A percentile compares a stretch with the other conserved stretches of the same genome.
Conservation (phyloP, 2,113 vertebrate genomes). For the Oryzias javanicus region DNA sequence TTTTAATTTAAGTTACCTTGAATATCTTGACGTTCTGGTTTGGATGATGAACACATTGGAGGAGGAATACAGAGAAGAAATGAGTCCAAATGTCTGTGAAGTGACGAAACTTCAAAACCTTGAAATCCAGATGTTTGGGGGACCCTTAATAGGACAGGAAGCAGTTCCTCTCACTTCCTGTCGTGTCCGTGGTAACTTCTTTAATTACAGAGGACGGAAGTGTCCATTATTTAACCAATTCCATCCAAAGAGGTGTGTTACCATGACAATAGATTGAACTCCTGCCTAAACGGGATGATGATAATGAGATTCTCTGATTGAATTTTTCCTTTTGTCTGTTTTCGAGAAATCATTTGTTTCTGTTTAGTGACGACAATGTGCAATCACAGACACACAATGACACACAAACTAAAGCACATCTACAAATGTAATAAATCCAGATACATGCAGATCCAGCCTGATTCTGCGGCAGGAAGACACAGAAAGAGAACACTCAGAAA, state of each 20-base stretch:
- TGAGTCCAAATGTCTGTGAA: too few relatives aligned
- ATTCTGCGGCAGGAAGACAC: constrained; percentile 31
- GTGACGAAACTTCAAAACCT: too few relatives aligned
- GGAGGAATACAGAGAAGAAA: too few relatives aligned
- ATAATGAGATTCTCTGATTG: constrained; percentile 21
- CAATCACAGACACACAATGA: constrained; percentile 19
- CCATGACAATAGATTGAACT: constrained; percentile 48
- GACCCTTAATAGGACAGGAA: too few relatives aligned
- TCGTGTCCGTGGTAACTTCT: too few relatives aligned
- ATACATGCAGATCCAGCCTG: constrained; percentile 7
- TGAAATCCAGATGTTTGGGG: too few relatives aligned
- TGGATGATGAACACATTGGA: too few relatives aligned
- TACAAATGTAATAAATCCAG: constrained; percentile 2
- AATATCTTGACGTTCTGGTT: too few relatives aligned
- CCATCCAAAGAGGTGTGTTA: not conserved
- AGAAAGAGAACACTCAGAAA: constrained; percentile 11
- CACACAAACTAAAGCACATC: constrained; percentile 4
- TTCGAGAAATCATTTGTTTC: constrained; percentile 17
- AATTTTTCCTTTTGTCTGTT: not conserved
- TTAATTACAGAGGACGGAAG: too few relatives aligned
- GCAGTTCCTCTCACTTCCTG: too few relatives aligned
- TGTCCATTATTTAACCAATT: too few relatives aligned
- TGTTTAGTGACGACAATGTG: constrained; percentile 1
- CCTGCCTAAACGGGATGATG: constrained; percentile 10
- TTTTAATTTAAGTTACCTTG: too few relatives aligned